Evolutionary conservation across 2,888 invertebrate genomes (phyloP), one percentile per base, ranked within the genome.

Genomic region (Diploptera punctata): DNA sequence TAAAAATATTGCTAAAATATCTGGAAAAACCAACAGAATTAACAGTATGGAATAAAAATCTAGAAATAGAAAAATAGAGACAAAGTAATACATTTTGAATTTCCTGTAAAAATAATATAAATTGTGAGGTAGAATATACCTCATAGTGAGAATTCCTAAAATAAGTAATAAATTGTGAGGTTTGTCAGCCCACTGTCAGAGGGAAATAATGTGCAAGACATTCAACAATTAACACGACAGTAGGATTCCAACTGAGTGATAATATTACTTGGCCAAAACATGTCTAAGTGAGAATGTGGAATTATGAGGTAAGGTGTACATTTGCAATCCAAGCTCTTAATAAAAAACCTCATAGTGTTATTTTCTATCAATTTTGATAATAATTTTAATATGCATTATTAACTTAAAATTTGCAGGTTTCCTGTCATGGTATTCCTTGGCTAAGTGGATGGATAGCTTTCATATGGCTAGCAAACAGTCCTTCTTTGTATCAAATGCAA

Each of bases 341-440:
- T 13, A 38, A 38, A 9, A 5, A 38, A 5, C 38, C 38, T 9
- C 38, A 9, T 9, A 38, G 7, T 47, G 47, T 47, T 18, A 43
- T n/a, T 69, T 65, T 10, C 67, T 26, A 49, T n/a, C 69, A 71
- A 67, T 77, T 75, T 76, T n/a, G n/a, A n/a, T n/a, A n/a, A n/a
- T n/a, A n/a, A n/a, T n/a, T n/a, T n/a, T n/a, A n/a, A n/a, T n/a
- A n/a, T n/a, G n/a, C n/a, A n/a, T n/a, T n/a, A n/a, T n/a, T n/a
- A n/a, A n/a, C n/a, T n/a, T n/a, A n/a, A n/a, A n/a, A 75, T 76
- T 84, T 84, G 68, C 79, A 93, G 91, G 86, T 93, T 76, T 93
- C 95, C 5, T 96, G 97, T 79, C 94, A 97, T 85, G 97, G 97
- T 9, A 87, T 97, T 65, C 89, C 92, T 3, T 97, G 97, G 97